A percentile compares a stretch with the other conserved stretches of the same genome.
Conservation (phyloP, 2,113 vertebrate species). For the Dicrurus megarhynchus region DNA sequence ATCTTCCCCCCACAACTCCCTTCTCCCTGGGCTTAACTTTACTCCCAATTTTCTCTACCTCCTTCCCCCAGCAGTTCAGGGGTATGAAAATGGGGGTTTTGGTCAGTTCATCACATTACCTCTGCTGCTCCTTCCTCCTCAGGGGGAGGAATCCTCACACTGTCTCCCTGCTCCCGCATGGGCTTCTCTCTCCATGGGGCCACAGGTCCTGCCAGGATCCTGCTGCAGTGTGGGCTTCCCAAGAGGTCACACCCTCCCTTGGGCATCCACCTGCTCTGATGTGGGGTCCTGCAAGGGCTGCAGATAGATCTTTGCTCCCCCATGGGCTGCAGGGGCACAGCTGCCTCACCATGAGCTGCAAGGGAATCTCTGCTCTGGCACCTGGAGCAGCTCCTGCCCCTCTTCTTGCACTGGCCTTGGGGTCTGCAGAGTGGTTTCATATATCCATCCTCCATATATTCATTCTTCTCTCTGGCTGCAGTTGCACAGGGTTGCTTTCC, state of each 20-base stretch:
- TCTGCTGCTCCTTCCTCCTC: background rate
- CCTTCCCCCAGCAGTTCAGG: background rate
- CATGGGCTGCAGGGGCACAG: background rate
- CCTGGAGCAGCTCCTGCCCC: background rate
- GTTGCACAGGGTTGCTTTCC: background rate
- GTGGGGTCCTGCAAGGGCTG: background rate
- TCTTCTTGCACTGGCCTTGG: background rate
- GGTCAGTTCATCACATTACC: background rate
- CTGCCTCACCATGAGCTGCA: background rate
- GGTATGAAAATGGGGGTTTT: background rate
- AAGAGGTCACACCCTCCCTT: background rate
- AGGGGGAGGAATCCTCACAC: background rate
- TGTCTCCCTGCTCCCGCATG: background rate
- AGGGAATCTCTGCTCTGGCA: background rate
- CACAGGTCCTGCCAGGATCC: background rate
- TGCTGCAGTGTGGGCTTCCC: background rate
- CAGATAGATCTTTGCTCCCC: background rate
- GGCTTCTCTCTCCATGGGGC: background rate
- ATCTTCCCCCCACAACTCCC: background rate
- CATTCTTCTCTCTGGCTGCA: background rate
- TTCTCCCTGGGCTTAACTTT: background rate
- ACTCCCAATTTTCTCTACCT: background rate
- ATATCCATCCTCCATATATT: too few relatives aligned
- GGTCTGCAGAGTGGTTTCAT: background rate
- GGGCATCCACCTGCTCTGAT: background rate